Conservation (phyloP, 2,888 invertebrate species). For the Leptarthrus brevirostris region DNA sequence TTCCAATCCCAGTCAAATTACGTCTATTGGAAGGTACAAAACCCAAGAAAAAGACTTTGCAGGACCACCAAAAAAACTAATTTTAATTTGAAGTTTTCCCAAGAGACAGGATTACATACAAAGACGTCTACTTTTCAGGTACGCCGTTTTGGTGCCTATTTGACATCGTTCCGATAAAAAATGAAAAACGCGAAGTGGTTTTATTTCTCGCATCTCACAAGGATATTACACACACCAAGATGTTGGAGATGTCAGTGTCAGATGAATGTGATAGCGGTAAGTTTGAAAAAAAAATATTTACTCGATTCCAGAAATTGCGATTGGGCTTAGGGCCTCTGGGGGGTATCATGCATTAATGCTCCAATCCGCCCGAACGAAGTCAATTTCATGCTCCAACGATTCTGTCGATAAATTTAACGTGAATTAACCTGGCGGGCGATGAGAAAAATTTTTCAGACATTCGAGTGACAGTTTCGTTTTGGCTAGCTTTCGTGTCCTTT, state of each 20-base stretch:
- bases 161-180: constrained; percentile 98
- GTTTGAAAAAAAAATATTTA: too few species aligned
- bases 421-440: neutral
- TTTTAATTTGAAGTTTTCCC: neutral
- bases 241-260: constrained; percentile 85
- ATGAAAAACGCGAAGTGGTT: constrained; percentile 97
- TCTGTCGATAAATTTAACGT: constrained; percentile 2
- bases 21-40: too few species aligned
- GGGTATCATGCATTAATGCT: too few species aligned
- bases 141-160: constrained; percentile 94
- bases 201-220: constrained; percentile 96
- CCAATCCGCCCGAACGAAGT: neutral
- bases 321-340: too few species aligned
- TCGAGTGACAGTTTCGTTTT: neutral
- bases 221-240: constrained; percentile 93
- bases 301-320: too few species aligned
- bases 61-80: neutral
- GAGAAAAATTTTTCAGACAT: neutral
- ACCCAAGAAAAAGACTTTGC: too few species aligned
- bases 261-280: constrained; percentile 90
- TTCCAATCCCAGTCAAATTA: too few species aligned
- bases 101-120: neutral
- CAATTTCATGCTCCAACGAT: constrained; percentile 25
- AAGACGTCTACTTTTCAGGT: constrained; percentile 76
- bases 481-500: neutral